phyloP scores from a whole-genome alignment of 2,797 vertebrate genomes.

The Taeniopygia guttata region DNA sequence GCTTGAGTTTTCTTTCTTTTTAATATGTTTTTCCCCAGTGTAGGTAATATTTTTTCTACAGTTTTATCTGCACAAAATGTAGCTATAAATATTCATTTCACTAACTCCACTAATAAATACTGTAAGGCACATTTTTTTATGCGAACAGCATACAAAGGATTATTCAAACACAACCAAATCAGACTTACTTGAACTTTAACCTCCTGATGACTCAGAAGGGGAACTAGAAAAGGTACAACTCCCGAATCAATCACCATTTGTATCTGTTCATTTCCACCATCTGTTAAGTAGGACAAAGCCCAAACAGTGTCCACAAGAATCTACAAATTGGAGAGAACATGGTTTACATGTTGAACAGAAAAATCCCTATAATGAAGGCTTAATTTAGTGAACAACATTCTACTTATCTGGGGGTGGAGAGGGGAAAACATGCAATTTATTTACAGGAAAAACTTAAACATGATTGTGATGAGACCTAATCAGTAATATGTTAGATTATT shows the following conservation, averaged over 20 bases:
- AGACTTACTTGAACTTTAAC: conserved; percentile 97
- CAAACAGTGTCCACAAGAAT: conserved; percentile 99
- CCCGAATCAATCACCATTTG: conserved; percentile 99
- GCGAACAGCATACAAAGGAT: neutral
- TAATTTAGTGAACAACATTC: neutral
- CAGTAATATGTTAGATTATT: neutral
- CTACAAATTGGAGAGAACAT: conserved; percentile 70
- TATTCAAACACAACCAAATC: neutral
- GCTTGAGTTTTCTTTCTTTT: neutral
- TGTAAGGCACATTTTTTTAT: neutral
- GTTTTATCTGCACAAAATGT: neutral
- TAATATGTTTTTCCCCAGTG: neutral
- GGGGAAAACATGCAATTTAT: neutral
- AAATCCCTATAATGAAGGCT: neutral
- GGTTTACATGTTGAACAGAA: neutral
- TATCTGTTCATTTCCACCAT: conserved; percentile 98
- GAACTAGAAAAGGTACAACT: conserved; percentile 96
- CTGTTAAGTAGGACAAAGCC: conserved; percentile 98
- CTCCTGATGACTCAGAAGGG: conserved; percentile 97
- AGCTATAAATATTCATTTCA: neutral
- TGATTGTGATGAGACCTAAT: neutral
- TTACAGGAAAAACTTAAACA: neutral
- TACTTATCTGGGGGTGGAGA: neutral
- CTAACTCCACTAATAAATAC: neutral
- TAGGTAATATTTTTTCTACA: neutral